Evolutionary conservation across 2,888 invertebrate species (phyloP).

Genomic region (Troglohyphantes excavatus): DNA sequence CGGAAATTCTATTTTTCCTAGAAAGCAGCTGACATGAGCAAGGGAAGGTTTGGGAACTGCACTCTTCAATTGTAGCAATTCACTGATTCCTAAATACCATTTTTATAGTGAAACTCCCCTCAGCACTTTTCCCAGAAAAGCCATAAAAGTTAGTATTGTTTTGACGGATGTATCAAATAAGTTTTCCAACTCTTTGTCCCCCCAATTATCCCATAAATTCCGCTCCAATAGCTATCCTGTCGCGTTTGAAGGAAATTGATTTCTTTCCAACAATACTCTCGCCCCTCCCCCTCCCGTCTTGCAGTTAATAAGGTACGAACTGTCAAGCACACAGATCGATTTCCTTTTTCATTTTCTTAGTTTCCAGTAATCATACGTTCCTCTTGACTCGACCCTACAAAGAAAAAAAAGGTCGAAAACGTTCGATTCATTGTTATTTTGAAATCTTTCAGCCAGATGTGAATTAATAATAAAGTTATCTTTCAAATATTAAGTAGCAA

Average conservation of each 20-base stretch:
- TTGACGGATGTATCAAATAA: neutral
- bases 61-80: too few species aligned
- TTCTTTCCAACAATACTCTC: neutral
- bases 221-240: neutral
- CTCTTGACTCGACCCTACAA: neutral
- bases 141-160: neutral
- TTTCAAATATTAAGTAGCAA: too few species aligned
- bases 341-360: neutral
- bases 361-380: neutral
- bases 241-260: neutral
- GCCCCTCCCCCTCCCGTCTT: neutral
- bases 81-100: too few species aligned
- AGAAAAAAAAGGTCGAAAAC: too few species aligned
- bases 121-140: neutral
- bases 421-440: too few species aligned
- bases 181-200: neutral
- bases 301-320: slow-evolving; percentile 6
- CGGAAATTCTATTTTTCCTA: too few species aligned
- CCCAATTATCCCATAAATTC: neutral
- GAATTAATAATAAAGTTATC: too few species aligned
- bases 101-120: neutral
- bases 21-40: too few species aligned
- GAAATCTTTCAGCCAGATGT: too few species aligned
- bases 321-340: neutral
- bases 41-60: too few species aligned